phyloP scores from a whole-genome alignment of 2,888 invertebrate genomes.

The Heliconius cydno region DNA sequence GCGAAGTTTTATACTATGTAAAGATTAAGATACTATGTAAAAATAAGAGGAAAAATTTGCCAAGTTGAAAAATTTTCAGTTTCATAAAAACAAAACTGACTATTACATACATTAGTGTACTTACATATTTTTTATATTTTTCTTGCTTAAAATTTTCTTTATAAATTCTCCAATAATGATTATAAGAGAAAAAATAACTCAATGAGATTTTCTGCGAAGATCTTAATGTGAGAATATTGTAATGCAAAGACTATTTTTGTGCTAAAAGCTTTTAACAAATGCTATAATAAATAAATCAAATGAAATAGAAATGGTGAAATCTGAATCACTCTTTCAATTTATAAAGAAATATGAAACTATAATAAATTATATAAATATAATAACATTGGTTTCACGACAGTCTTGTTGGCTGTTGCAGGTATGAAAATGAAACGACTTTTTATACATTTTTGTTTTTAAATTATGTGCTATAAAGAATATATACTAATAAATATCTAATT shows the following conservation, averaged over 20 bases:
- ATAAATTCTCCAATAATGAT: slow-evolving; percentile 32
- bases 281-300: background rate
- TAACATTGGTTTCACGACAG: background rate
- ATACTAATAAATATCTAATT: too few species aligned
- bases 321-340: background rate
- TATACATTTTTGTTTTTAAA: too few species aligned
- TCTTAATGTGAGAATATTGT: slow-evolving; percentile 3
- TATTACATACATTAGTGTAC: slow-evolving; percentile 26
- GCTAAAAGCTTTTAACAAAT: slow-evolving; percentile 6
- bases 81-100: slow-evolving; percentile 17
- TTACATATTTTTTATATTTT: slow-evolving; percentile 18
- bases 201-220: slow-evolving; percentile 1
- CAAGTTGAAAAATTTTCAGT: background rate
- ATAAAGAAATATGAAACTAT: background rate
- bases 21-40: background rate
- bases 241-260: background rate
- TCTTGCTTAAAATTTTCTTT: slow-evolving; percentile 33
- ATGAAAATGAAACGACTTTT: too few species aligned
- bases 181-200: slow-evolving; percentile 28
- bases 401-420: too few species aligned
- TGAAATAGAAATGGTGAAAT: background rate
- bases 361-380: background rate
- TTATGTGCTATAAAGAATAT: too few species aligned
- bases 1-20: too few species aligned
- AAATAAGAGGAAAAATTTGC: background rate